phyloP scores from a whole-genome alignment of 1,140 invertebrate species.

The Stratiolaelaps scimitus region DNA sequence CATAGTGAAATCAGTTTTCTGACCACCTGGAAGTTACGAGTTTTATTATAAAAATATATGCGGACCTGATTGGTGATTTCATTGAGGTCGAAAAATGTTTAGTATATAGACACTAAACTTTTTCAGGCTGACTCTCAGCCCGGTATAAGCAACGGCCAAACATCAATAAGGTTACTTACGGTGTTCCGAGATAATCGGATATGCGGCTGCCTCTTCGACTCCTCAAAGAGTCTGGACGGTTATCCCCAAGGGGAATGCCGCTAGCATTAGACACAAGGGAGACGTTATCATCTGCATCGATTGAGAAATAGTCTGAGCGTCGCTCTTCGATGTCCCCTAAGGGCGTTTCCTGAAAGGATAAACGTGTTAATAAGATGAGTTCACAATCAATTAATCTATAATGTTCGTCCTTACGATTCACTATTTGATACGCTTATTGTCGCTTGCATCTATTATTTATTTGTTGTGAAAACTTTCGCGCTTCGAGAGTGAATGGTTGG shows the following conservation, averaged over 20 bases:
- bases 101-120: too few relatives aligned
- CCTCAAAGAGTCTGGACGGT: background rate
- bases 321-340: slow-evolving; percentile 5
- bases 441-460: too few relatives aligned
- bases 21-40: too few relatives aligned
- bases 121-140: too few relatives aligned
- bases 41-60: too few relatives aligned
- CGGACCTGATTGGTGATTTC: too few relatives aligned
- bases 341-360: background rate
- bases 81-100: too few relatives aligned
- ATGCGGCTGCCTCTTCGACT: slow-evolving; percentile 3
- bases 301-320: slow-evolving; percentile 17
- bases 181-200: background rate
- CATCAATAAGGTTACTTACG: too few relatives aligned
- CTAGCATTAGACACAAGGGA: slow-evolving; percentile 1
- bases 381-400: background rate
- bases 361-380: background rate
- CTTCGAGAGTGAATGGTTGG: background rate
- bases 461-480: background rate
- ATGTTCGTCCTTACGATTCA: too few relatives aligned
- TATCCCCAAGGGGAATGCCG: background rate
- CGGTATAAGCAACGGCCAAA: too few relatives aligned
- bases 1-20: too few relatives aligned
- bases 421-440: too few relatives aligned
- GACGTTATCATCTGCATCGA: slow-evolving; percentile 4